Conservation (phyloP, 2,888 invertebrate genomes). For the Dioctria rufipes region DNA sequence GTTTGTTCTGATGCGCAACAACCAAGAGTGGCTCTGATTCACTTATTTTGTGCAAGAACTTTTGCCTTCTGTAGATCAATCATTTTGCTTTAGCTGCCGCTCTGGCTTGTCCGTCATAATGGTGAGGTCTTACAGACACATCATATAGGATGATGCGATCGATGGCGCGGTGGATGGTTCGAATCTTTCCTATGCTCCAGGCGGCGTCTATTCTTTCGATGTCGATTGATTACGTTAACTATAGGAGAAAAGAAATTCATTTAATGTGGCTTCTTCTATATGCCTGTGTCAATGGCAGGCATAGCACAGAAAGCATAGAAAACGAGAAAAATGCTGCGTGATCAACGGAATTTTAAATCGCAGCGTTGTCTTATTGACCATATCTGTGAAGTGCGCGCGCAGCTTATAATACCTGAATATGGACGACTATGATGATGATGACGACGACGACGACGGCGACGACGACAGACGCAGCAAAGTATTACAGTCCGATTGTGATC, state of each 20-base stretch:
- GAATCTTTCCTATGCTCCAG: conserved; percentile 20
- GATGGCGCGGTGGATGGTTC: too few species aligned
- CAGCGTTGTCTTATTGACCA: conserved; percentile 19
- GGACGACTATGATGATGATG: background rate
- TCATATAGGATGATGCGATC: too few species aligned
- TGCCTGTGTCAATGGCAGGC: background rate
- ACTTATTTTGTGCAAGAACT: conserved; percentile 26
- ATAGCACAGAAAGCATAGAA: background rate
- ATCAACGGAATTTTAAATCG: conserved; percentile 38
- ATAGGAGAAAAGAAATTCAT: conserved; percentile 8
- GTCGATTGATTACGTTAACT: conserved; percentile 20
- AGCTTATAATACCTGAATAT: conserved; percentile 10
- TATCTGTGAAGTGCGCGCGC: background rate
- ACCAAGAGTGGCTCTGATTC: conserved; percentile 28
- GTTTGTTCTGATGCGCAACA: conserved; percentile 9
- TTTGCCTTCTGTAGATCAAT: conserved; percentile 29
- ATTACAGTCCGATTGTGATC: too few species aligned
- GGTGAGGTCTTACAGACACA: background rate
- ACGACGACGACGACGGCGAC: background rate
- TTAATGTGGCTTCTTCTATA: background rate
- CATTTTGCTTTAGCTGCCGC: conserved; percentile 25
- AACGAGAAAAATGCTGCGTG: conserved; percentile 39
- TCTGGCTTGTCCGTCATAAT: background rate
- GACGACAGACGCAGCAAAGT: background rate
- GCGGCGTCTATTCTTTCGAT: background rate